These are phyloP conservation scores for Microtus pennsylvanicus DNA, from an alignment of 2,113 vertebrate species.

Conservation along the genomic window DNA sequence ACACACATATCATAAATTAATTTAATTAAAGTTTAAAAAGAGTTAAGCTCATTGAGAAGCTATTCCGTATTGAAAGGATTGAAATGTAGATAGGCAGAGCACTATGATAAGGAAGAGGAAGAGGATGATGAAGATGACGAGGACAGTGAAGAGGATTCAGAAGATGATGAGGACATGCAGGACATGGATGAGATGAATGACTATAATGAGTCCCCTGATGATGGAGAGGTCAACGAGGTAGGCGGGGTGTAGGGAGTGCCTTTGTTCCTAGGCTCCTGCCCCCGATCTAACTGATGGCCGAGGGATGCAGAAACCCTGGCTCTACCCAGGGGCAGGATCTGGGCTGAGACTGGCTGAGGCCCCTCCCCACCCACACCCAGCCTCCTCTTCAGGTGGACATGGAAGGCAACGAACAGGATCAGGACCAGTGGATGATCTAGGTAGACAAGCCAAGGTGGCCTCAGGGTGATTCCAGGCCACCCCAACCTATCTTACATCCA, in stretches of 20 bases:
- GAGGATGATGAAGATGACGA: conserved; percentile 98
- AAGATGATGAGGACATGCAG: conserved; percentile 99
- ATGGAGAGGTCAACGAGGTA: conserved; percentile 97
- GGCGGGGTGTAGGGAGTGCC: background rate
- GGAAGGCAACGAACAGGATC: conserved; percentile 97
- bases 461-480: conserved; percentile 53
- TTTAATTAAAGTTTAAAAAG: background rate
- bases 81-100: too few relatives aligned
- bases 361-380: conserved; percentile 53
- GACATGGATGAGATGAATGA: conserved; percentile 99
- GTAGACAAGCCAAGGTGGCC: background rate
- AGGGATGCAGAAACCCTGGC: conserved; percentile 31
- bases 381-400: conserved; percentile 93
- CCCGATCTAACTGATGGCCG: background rate
- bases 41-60: background rate
- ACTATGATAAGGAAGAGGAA: conserved; percentile 95
- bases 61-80: background rate
- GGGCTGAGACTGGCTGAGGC: conserved; percentile 60
- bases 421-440: conserved; percentile 99
- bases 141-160: conserved; percentile 97
- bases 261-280: conserved; percentile 11
- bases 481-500: conserved; percentile 16
- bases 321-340: conserved; percentile 42
- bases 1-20: background rate
- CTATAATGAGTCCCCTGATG: conserved; percentile 97